Percentiles rank a stretch among this genome's conserved stretches.
Conservation (phyloP, 2,888 invertebrate species). For the Imbricaverruca yamaguchii region DNA sequence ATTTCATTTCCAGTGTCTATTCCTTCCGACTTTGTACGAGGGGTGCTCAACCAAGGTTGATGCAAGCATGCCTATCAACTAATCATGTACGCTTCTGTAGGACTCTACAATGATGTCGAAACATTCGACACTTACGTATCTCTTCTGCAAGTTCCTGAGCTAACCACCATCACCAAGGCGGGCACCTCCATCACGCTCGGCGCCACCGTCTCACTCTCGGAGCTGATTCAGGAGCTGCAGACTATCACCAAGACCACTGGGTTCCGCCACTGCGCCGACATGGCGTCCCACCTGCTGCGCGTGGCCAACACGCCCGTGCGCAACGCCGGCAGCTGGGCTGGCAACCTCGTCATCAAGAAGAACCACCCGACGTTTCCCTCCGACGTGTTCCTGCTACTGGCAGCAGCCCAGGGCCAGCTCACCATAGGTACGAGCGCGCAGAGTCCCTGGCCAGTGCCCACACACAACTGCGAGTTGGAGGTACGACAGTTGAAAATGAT, state of each 20-base stretch:
- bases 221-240: not conserved
- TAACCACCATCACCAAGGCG: not conserved
- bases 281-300: not conserved
- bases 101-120: not conserved
- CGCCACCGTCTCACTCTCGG: not conserved
- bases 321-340: slow-evolving; percentile 39
- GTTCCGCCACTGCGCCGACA: slow-evolving; percentile 3
- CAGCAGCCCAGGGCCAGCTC: slow-evolving; percentile 32
- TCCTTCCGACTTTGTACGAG: too few species aligned
- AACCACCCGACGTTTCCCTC: slow-evolving; percentile 40
- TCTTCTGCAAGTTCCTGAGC: not conserved
- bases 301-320: slow-evolving; percentile 3
- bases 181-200: not conserved
- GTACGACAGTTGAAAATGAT: too few species aligned
- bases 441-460: not conserved
- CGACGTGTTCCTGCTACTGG: slow-evolving; percentile 37
- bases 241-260: not conserved
- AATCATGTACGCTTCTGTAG: not conserved
- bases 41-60: too few species aligned
- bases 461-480: too few species aligned
- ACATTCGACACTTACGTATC: not conserved
- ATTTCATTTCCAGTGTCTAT: too few species aligned
- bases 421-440: slow-evolving; percentile 26
- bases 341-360: slow-evolving; percentile 42
- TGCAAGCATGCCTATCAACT: too few species aligned